phyloP scores from a whole-genome alignment of 2,888 invertebrate species.

The Celastrina argiolus region DNA sequence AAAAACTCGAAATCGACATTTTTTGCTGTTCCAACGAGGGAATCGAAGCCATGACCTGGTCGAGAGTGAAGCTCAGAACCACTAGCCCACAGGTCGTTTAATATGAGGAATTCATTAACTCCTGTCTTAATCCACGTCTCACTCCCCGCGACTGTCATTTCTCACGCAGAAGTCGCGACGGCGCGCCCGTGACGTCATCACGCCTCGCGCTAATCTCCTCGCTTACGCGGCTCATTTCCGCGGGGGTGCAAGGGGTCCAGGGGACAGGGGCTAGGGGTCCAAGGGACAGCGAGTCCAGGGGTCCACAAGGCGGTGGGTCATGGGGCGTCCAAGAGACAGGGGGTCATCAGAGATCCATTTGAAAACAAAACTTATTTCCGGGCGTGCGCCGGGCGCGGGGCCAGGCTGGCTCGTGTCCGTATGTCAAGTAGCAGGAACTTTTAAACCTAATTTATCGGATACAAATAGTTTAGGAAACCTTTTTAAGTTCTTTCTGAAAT shows the following conservation, averaged over 20 bases:
- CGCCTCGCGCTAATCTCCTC: not conserved
- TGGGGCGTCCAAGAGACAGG: not conserved
- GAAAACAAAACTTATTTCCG: slow-evolving; percentile 11
- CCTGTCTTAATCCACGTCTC: too few species aligned
- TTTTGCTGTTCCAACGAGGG: too few species aligned
- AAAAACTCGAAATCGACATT: too few species aligned
- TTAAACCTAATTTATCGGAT: not conserved
- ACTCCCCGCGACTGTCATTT: not conserved
- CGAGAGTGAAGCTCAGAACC: too few species aligned
- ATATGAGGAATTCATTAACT: too few species aligned
- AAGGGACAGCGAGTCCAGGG: slow-evolving; percentile 4
- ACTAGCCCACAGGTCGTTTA: too few species aligned
- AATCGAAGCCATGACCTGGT: too few species aligned
- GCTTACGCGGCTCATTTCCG: slow-evolving; percentile 3
- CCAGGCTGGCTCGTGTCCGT: not conserved
- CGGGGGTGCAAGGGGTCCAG: not conserved
- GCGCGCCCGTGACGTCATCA: not conserved
- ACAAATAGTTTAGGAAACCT: not conserved
- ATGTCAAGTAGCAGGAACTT: not conserved
- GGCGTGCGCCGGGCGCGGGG: not conserved
- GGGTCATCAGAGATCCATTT: not conserved
- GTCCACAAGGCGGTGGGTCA: too few species aligned
- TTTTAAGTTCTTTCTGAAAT: not conserved
- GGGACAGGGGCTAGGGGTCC: not conserved
- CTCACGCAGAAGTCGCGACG: not conserved